Base-by-base conservation (phyloP, 2,113 vertebrate genomes). In the Meriones unguiculatus region DNA sequence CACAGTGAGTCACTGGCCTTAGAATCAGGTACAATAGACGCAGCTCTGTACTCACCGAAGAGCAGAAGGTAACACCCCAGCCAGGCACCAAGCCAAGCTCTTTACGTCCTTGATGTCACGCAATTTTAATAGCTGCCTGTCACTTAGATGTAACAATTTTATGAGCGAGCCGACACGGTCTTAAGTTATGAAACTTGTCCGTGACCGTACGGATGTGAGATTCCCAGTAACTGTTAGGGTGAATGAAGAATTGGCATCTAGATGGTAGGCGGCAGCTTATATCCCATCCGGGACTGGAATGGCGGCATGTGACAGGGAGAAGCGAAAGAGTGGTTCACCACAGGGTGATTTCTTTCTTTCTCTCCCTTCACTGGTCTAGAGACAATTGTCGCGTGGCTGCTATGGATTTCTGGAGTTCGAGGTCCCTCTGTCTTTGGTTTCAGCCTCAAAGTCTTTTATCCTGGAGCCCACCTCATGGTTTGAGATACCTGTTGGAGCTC, bases 201-300 rank as follows among this genome's bases (percentile, higher is more conserved):
- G 30, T 52, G 57, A 57, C 25, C 35, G 57, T 28, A n/a, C 9
- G 28, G 46, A 54, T 6, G 20, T 69, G 89, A 57, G 84, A 22
- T 93, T 90, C 28, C 80, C 13, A 32, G 67, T 52, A 94, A 86
- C 41, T 59, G 10, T 76, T 77, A 8, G 88, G 85, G 7, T 70
- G 76, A 88, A 46, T 77, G 75, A 89, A 91, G 70, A 88, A n/a
- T 22, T 77, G 64, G 94, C 88, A 90, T 67, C 11, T n/a, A 91
- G 59, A 30, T 38, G 65, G 77, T 73, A 41, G 73, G n/a, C 84
- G 65, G 18, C 15, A 85, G 30, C 54, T 81, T 64, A 25, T 38
- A 25, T 85, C 75, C 20, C 32, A 52, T 11, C 57, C 38, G 73
- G 38, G 57, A 62, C 87, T 87, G 72, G 41, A 92, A 87, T 93